Percentiles rank a stretch among this genome's conserved stretches.
phyloP scores from a whole-genome alignment of 2,888 invertebrate genomes.

The Ellobium chinense region DNA sequence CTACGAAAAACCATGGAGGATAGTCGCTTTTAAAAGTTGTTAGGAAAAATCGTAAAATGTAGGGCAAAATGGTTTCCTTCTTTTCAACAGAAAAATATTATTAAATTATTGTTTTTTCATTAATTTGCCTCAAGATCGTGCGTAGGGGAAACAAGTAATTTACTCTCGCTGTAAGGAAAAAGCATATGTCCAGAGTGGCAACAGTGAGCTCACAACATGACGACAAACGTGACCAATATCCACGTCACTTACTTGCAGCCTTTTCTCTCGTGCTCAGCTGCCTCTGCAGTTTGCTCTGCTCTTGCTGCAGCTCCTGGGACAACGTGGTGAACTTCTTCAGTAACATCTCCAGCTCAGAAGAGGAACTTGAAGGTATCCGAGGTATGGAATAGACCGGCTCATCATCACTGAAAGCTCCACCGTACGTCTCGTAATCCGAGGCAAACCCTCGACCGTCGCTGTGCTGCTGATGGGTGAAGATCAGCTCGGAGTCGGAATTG shows the following conservation, averaged over 20 bases:
- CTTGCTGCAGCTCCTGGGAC: conserved; percentile 80
- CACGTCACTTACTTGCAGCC: conserved; percentile 16
- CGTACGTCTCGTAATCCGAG: conserved; percentile 74
- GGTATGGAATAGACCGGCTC: conserved; percentile 72
- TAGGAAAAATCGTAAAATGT: no score
- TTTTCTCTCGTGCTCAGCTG: conserved; percentile 61
- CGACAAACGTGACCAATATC: no score
- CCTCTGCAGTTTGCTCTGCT: conserved; percentile 70
- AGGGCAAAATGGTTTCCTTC: no score
- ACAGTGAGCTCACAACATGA: no score
- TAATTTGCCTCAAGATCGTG: no score
- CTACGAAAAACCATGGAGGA: no score
- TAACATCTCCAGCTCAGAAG: conserved; percentile 75
- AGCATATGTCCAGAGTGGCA: no score
- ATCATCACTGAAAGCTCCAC: conserved; percentile 70
- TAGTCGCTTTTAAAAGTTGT: no score
- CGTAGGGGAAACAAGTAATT: no score
- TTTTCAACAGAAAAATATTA: no score
- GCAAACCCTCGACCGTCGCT: conserved; percentile 70
- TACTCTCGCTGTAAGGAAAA: no score
- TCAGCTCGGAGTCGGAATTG: conserved; percentile 94
- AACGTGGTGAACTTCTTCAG: conserved; percentile 77
- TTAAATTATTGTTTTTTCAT: no score
- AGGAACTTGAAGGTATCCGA: conserved; percentile 69
- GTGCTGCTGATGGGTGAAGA: conserved; percentile 66